A percentile compares a stretch with the other conserved stretches of the same genome.
phyloP scores from a whole-genome alignment of 2,888 invertebrate genomes.

The Steinernema carpocapsae region DNA sequence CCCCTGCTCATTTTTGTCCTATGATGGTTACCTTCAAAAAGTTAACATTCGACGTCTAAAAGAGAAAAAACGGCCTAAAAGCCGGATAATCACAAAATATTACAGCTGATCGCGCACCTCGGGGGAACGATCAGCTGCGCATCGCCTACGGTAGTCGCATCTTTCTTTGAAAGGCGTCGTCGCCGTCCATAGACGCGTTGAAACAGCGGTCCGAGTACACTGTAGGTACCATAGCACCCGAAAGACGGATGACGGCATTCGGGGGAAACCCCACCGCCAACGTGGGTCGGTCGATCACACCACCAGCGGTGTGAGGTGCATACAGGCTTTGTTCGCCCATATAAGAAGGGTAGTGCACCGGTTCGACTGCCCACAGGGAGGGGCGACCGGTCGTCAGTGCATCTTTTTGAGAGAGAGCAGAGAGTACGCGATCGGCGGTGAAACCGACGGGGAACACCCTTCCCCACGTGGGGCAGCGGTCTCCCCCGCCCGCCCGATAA shows the following conservation, averaged over 20 bases:
- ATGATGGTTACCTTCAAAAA: no score
- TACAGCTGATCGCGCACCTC: no score
- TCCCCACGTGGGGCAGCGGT: slow-evolving; percentile 32
- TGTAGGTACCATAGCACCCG: slow-evolving; percentile 21
- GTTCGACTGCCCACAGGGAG: slow-evolving; percentile 20
- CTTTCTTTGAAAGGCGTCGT: not conserved
- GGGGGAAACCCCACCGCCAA: slow-evolving; percentile 17
- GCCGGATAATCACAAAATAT: no score
- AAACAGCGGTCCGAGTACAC: not conserved
- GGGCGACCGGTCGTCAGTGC: slow-evolving; percentile 16
- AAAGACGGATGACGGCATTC: slow-evolving; percentile 17
- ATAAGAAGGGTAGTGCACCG: slow-evolving; percentile 19
- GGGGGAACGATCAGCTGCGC: no score
- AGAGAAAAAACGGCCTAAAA: no score
- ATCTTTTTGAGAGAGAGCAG: slow-evolving; percentile 24
- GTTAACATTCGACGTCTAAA: no score
- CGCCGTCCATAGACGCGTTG: not conserved
- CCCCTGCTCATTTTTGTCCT: no score
- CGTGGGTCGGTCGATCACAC: slow-evolving; percentile 30
- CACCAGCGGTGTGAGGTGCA: slow-evolving; percentile 25
- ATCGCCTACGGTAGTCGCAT: not conserved
- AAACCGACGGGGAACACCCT: slow-evolving; percentile 32
- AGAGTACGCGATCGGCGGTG: slow-evolving; percentile 31
- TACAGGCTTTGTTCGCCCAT: slow-evolving; percentile 34
- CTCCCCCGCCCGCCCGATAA: slow-evolving; percentile 5